Conservation (phyloP, 2,888 invertebrate genomes). For the Crioceris asparagi region DNA sequence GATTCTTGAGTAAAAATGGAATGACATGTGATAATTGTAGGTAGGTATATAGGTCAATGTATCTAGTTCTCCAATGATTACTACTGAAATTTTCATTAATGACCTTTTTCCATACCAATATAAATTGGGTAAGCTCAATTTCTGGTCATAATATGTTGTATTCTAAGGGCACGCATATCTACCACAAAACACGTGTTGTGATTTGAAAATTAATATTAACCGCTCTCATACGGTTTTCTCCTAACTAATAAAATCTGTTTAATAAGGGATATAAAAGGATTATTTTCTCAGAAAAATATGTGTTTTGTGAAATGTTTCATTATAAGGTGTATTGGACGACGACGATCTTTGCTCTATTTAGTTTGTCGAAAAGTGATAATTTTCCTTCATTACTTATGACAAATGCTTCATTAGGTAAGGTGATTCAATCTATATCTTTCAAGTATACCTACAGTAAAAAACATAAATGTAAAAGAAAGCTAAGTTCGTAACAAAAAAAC, state of each 20-base stretch:
- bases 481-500: no score
- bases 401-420: slow-evolving; percentile 63
- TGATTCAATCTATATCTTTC: no score
- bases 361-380: slow-evolving; percentile 45
- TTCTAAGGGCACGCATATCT: slow-evolving; percentile 13
- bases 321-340: slow-evolving; percentile 16
- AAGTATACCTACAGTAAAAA: no score
- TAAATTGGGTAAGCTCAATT: slow-evolving; percentile 7
- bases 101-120: no score
- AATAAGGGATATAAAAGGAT: not conserved
- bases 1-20: no score
- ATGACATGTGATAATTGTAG: no score
- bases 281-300: slow-evolving; percentile 1
- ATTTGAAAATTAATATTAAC: slow-evolving; percentile 6
- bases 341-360: no score
- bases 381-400: slow-evolving; percentile 62
- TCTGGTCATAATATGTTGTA: slow-evolving; percentile 9
- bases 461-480: no score
- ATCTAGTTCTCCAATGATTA: no score
- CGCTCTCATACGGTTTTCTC: not conserved
- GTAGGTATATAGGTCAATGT: no score
- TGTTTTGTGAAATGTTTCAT: slow-evolving; percentile 7
- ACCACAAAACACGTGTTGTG: slow-evolving; percentile 11
- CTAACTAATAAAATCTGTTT: not conserved
- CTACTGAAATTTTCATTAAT: slow-evolving; percentile 19